phyloP scores from a whole-genome alignment of 2,797 vertebrate genomes.

The Spondyliosoma cantharus region DNA sequence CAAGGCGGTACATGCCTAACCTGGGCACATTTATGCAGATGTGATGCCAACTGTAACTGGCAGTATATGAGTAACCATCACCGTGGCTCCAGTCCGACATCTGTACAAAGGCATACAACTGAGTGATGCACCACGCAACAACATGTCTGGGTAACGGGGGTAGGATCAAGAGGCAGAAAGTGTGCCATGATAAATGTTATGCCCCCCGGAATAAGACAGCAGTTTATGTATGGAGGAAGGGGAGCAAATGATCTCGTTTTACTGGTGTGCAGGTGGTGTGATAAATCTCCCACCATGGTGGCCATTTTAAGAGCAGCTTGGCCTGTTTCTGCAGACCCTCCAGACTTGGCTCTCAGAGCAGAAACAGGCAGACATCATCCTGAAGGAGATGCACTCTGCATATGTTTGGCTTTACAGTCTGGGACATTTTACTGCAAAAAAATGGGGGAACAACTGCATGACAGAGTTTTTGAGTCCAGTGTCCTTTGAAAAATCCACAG shows the following conservation, averaged over 20 bases:
- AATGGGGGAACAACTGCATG: background rate
- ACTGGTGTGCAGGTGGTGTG: slow-evolving; percentile 74
- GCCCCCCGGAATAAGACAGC: slow-evolving; percentile 55
- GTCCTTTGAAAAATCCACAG: background rate
- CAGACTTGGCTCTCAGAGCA: slow-evolving; percentile 49
- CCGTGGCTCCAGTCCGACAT: slow-evolving; percentile 48
- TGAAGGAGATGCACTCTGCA: slow-evolving; percentile 5
- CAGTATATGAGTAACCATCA: slow-evolving; percentile 28
- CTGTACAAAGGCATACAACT: slow-evolving; percentile 50
- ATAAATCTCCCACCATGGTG: slow-evolving; percentile 73
- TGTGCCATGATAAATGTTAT: slow-evolving; percentile 62
- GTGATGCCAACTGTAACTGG: slow-evolving; percentile 40
- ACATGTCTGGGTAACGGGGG: slow-evolving; percentile 7
- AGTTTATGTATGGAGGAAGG: slow-evolving; percentile 70
- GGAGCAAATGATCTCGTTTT: slow-evolving; percentile 76
- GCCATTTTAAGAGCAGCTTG: slow-evolving; percentile 79
- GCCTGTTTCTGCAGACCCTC: slow-evolving; percentile 70
- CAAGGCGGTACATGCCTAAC: slow-evolving; percentile 19
- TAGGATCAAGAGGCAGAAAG: slow-evolving; percentile 46
- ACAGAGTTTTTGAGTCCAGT: background rate
- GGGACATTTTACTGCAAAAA: background rate
- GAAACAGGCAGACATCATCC: slow-evolving; percentile 36
- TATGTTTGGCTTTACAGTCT: slow-evolving; percentile 14
- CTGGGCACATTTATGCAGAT: slow-evolving; percentile 40
- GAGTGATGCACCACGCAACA: slow-evolving; percentile 31